A percentile compares a stretch with the other conserved stretches of the same genome.
Conservation (phyloP, 1,140 invertebrate species). For the Lepeophtheirus salmonis region DNA sequence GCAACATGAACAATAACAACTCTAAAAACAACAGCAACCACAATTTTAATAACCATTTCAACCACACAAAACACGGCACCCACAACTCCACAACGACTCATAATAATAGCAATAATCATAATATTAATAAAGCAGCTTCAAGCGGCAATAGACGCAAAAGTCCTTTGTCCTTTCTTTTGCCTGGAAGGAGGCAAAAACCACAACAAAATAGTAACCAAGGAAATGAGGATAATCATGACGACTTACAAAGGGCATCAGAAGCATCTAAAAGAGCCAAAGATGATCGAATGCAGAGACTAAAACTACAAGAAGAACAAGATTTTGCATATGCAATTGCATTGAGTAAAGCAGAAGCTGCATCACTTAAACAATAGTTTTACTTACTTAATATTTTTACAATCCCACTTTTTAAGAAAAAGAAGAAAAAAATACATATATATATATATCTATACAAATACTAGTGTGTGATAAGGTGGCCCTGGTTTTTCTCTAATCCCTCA, state of each 20-base stretch:
- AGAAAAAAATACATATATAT: background rate
- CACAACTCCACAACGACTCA: background rate
- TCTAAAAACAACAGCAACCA: background rate
- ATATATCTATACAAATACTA: constrained; percentile 1
- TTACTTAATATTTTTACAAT: too few species aligned
- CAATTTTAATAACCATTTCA: background rate
- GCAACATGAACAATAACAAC: background rate
- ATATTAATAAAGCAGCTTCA: background rate
- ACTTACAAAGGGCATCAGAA: background rate
- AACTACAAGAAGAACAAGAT: constrained; percentile 12
- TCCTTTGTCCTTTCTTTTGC: background rate
- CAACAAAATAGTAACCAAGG: background rate
- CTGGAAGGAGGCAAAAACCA: background rate
- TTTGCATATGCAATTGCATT: constrained; percentile 18
- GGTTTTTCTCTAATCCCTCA: too few species aligned
- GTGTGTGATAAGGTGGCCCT: too few species aligned
- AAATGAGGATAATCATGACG: background rate
- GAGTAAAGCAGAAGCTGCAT: constrained; percentile 17
- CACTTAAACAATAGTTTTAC: constrained; percentile 12
- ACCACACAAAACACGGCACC: background rate
- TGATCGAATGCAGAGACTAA: background rate
- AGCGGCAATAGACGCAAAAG: background rate
- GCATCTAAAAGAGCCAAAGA: background rate
- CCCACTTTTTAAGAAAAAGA: too few species aligned
- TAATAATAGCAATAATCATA: background rate